Evolutionary conservation across 2,888 invertebrate species (phyloP).

Genomic region (Troilus luridus): DNA sequence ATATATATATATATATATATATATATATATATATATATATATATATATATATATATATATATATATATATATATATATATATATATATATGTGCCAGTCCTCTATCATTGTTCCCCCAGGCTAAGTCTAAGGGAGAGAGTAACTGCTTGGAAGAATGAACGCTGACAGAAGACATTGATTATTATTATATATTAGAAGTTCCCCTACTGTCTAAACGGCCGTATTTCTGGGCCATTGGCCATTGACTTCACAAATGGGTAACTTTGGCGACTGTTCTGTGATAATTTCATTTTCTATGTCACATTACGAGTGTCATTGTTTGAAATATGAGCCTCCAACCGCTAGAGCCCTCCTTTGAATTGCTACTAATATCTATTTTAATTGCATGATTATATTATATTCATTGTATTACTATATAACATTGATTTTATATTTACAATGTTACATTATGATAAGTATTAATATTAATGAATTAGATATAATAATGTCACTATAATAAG

Average conservation of each 20-base stretch:
- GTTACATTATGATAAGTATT: no score
- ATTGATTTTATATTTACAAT: no score
- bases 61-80: no score
- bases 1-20: no score
- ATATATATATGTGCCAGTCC: no score
- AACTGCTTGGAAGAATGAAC: slow-evolving; percentile 30
- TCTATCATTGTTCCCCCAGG: neutral
- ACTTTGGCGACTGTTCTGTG: slow-evolving; percentile 16
- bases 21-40: no score
- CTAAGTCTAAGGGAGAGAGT: neutral
- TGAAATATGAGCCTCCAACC: neutral
- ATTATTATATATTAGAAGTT: slow-evolving; percentile 9
- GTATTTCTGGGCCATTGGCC: slow-evolving; percentile 17
- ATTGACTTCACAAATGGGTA: slow-evolving; percentile 33
- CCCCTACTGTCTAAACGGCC: slow-evolving; percentile 13
- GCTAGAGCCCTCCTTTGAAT: neutral
- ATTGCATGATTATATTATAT: no score
- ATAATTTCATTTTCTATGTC: slow-evolving; percentile 29
- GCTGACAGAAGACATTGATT: slow-evolving; percentile 38
- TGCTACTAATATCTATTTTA: no score
- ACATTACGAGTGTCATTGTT: neutral
- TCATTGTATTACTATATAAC: no score
- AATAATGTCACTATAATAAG: no score
- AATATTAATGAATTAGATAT: no score
- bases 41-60: no score